Base-by-base conservation (phyloP, 2,888 invertebrate species). In the Microctonus brassicae region DNA sequence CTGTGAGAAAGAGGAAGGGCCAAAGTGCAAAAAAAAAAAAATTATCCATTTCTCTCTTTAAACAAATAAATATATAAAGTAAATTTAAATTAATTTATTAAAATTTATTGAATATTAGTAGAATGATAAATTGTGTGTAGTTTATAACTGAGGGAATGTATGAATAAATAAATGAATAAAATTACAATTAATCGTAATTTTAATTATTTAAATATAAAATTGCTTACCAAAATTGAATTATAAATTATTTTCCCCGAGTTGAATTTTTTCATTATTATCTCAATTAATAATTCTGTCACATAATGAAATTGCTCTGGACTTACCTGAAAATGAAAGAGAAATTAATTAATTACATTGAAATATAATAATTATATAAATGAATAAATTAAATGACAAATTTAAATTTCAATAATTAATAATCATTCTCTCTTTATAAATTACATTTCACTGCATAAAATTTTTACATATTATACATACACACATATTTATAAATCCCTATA, bases 1-100 rank as follows among this genome's bases (percentile, higher is more conserved):
- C 47, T 63, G 39, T 70, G 68, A 71, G 68, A 71, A 63, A 70
- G 53, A 69, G 57, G 47, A 63, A 53, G n/a, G 55, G 24, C 58
- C 53, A 11, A n/a, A n/a, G n/a, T 1, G 53, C 34, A 64, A 52
- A n/a, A n/a, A n/a, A 64, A 52, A 64, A 64, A 64, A 64, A 29
- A 17, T 17, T 17, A 6, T 47, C 47, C 17, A n/a, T 17, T 17
- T 5, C 42, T 47, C 11, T 55, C 1, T 55, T 24, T 26, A 13
- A 24, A 34, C 53, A 11, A 5, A 3, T 10, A 22, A 11, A 53
- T 64, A 64, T 22, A 64, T 52, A 53, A 11, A 22, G 33, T 55
- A 17, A 39, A 20, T 29, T 64, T 26, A 22, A 13, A 64, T 53
- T 22, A 53, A 53, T 64, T 64, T 64, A 55, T 64, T 52, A 53